A percentile compares a stretch with the other conserved stretches of the same genome.
Conservation (phyloP, 2,113 vertebrate species). For the Odontophorus gujanensis region DNA sequence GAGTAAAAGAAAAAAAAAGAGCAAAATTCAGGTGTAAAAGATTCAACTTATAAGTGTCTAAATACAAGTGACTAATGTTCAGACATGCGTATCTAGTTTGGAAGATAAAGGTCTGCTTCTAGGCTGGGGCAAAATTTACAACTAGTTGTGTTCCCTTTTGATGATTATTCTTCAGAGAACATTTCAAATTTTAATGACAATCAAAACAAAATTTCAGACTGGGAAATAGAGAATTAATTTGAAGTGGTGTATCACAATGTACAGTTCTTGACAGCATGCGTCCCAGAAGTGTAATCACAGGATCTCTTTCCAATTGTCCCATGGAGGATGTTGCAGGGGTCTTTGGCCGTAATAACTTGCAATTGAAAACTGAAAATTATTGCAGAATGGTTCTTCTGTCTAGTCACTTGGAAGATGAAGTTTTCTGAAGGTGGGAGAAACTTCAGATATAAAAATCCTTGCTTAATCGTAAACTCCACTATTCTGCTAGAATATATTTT, state of each 20-base stretch:
- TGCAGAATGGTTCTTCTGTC: neutral
- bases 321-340: neutral
- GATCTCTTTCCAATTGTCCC: neutral
- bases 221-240: neutral
- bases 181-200: neutral
- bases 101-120: neutral
- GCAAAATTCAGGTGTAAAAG: neutral
- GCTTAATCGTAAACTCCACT: neutral
- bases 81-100: neutral
- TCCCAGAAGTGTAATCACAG: neutral
- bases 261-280: neutral
- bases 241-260: neutral
- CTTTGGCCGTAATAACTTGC: neutral
- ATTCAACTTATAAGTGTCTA: neutral
- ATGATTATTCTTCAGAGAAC: neutral
- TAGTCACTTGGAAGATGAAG: neutral
- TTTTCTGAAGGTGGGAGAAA: neutral
- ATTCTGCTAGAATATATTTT: slow-evolving; percentile 14
- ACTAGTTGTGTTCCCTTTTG: neutral
- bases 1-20: too few relatives aligned
- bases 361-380: neutral
- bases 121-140: neutral
- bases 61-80: neutral
- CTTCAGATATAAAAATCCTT: neutral
- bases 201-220: neutral